Conservation (phyloP, 2,888 invertebrate species). For the Patella ulyssiponensis region DNA sequence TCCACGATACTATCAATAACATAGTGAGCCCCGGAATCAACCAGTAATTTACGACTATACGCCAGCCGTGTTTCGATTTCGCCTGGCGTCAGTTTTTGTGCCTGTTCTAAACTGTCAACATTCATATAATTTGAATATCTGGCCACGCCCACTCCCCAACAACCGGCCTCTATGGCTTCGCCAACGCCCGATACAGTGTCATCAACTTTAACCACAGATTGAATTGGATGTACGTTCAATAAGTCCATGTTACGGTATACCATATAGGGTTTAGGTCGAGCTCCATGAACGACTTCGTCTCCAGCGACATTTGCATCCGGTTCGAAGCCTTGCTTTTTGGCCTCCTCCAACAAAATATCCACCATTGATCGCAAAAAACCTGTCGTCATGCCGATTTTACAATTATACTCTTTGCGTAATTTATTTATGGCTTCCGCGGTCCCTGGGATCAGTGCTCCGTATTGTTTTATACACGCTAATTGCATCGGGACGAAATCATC, state of each 20-base stretch:
- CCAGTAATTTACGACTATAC: constrained; percentile 60
- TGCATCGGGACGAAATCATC: constrained; percentile 70
- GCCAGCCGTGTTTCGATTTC: constrained; percentile 58
- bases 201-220: constrained; percentile 70
- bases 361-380: constrained; percentile 69
- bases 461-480: constrained; percentile 55
- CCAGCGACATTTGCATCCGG: constrained; percentile 70
- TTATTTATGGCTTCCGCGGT: constrained; percentile 55
- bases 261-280: constrained; percentile 72
- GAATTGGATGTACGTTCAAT: constrained; percentile 67
- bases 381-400: constrained; percentile 66
- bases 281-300: constrained; percentile 69
- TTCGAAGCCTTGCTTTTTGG: constrained; percentile 67
- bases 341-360: constrained; percentile 61
- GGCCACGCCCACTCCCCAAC: constrained; percentile 72
- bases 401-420: constrained; percentile 55
- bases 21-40: constrained; percentile 70
- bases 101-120: constrained; percentile 64
- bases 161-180: constrained; percentile 71
- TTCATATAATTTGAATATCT: constrained; percentile 72
- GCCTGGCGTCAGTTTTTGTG: constrained; percentile 49
- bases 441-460: constrained; percentile 64
- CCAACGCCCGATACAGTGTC: constrained; percentile 70
- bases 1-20: constrained; percentile 71
- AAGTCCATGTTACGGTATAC: constrained; percentile 71